Evolutionary conservation across 2,797 vertebrate genomes (phyloP), one percentile per base, ranked within the genome.

Genomic region (Selene dorsalis): DNA sequence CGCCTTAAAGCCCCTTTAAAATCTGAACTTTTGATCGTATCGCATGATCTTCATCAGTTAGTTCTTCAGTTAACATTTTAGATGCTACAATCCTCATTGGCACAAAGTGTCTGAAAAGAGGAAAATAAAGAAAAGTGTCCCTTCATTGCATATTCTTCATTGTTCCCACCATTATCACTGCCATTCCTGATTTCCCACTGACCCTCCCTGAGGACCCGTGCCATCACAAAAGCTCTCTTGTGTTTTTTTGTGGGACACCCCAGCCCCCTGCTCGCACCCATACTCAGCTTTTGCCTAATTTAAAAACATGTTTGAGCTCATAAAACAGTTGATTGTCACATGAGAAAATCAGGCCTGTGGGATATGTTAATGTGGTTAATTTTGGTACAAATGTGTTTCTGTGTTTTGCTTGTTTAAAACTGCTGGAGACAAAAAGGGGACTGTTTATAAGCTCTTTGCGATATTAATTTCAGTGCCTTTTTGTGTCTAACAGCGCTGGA

Each of bases 401-500:
- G 5, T 22, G 17, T 50, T 67, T 67, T 60, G 17, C 12, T 4
- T 16, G 38, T 26, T 79, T 47, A 28, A 10, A 17, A 45, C 16
- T 26, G 39, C n/a, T 10, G 14, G n/a, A 35, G 24, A 3, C 1
- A 58, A 35, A 35, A 4, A 58, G 4, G 4, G 30, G 12, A 22
- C 10, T 60, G 4, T 43, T 45, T 38, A 26, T n/a, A 4, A 16
- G 12, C 0, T 53, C 30, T 69, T 58, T 69, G 10, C 69, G 26
- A 69, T 63, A 22, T 64, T 66, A 18, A 73, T 18, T 30, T 47
- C 1, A 45, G 1, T 67, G 17, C 58, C 12, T 22, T 4, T 74
- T 59, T 75, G 48, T 77, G 7, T 82, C 39, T 35, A 0, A 22
- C 83, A 95, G 94, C 94, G 93, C 84, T 95, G 94, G 93, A 94